A percentile compares a stretch with the other conserved stretches of the same genome.
Evolutionary conservation across 2,888 invertebrate species (phyloP).

Genomic region (Rhagonycha lutea): DNA sequence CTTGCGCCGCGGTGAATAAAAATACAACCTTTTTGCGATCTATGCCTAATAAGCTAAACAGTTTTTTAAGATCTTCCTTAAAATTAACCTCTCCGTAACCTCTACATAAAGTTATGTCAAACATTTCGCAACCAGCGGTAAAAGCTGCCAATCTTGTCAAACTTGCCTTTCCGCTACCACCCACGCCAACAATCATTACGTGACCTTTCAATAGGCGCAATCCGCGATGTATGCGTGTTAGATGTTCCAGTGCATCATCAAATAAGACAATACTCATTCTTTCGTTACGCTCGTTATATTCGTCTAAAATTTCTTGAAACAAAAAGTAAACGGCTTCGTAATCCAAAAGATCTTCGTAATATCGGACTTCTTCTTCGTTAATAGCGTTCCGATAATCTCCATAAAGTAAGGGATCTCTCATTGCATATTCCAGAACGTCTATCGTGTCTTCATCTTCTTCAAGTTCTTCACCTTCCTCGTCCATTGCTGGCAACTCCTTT

Average conservation of each 20-base stretch:
- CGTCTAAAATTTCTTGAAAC: constrained; percentile 87
- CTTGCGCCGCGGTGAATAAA: constrained; percentile 82
- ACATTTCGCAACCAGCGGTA: constrained; percentile 81
- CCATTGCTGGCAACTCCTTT: constrained; percentile 14
- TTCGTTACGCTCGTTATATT: constrained; percentile 76
- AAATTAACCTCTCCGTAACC: constrained; percentile 84
- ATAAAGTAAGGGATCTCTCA: constrained; percentile 82
- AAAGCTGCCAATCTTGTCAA: constrained; percentile 80
- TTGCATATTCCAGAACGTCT: constrained; percentile 65
- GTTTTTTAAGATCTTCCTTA: constrained; percentile 82
- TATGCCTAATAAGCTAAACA: constrained; percentile 78
- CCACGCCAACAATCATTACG: constrained; percentile 83
- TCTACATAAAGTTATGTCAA: constrained; percentile 81
- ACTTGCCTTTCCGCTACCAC: constrained; percentile 87
- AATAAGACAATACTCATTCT: constrained; percentile 85
- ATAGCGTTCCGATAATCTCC: constrained; percentile 88
- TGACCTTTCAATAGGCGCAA: constrained; percentile 84
- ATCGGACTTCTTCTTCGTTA: constrained; percentile 76
- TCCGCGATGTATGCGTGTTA: constrained; percentile 84
- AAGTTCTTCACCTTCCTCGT: constrained; percentile 50
- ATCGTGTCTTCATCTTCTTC: constrained; percentile 54
- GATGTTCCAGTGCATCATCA: constrained; percentile 89
- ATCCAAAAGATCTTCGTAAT: constrained; percentile 88
- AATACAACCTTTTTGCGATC: constrained; percentile 81
- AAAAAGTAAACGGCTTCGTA: constrained; percentile 87